phyloP scores from a whole-genome alignment of 2,888 invertebrate genomes.

The Cetonia aurata region DNA sequence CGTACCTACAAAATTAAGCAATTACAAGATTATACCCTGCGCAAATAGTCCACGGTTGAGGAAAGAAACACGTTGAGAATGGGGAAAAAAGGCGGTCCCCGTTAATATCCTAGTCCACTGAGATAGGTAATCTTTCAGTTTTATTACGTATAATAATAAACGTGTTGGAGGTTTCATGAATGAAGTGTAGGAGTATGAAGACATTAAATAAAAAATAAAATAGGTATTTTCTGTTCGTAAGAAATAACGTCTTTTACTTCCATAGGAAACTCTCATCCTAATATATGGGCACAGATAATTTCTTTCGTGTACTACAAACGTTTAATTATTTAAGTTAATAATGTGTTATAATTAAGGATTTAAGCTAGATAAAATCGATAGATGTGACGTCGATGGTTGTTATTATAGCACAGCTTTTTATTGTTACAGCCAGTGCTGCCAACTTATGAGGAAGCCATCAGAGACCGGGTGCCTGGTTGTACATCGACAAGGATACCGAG shows the following conservation, averaged over 20 bases:
- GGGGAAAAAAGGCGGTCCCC: constrained; percentile 31
- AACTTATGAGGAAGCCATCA: constrained; percentile 69
- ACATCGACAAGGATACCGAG: constrained; percentile 58
- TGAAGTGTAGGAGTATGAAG: constrained; percentile 29
- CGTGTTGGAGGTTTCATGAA: constrained; percentile 26
- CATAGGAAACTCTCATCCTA: not conserved
- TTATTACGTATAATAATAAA: constrained; percentile 27
- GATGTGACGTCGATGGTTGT: no score
- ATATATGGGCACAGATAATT: not conserved
- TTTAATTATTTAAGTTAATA: not conserved
- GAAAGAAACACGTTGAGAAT: constrained; percentile 9
- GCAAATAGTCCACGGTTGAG: constrained; percentile 29
- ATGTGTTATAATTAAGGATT: constrained; percentile 4
- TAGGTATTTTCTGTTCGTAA: not conserved
- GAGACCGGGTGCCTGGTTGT: constrained; percentile 60
- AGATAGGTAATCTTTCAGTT: constrained; percentile 23
- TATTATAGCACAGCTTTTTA: constrained; percentile 12
- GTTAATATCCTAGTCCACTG: constrained; percentile 24
- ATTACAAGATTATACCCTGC: constrained; percentile 42
- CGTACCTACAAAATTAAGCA: constrained; percentile 35
- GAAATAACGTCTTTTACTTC: no score
- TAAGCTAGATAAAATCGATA: not conserved
- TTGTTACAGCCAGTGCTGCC: constrained; percentile 64
- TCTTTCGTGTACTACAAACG: no score
- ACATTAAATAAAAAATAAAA: constrained; percentile 8